phyloP scores from a whole-genome alignment of 2,797 vertebrate species.

The Premnoplex brunnescens region DNA sequence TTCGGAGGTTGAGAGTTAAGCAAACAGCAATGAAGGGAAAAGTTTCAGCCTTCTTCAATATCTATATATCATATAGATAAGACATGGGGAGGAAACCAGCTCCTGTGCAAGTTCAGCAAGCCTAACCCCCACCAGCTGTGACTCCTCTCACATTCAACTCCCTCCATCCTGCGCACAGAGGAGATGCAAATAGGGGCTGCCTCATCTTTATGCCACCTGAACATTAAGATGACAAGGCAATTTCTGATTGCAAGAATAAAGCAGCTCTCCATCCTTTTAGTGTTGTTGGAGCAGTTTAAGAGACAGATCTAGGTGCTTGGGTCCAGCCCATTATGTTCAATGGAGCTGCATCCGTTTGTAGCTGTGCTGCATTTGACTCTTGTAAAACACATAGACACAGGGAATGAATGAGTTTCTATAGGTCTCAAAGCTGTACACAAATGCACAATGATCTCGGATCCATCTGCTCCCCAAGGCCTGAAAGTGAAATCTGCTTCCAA shows the following conservation, averaged over 20 bases:
- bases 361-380: neutral
- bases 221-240: conserved; percentile 36
- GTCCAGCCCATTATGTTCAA: conserved; percentile 47
- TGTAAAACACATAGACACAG: conserved; percentile 14
- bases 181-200: neutral
- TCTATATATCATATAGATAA: neutral
- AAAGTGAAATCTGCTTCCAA: conserved; percentile 68
- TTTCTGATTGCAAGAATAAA: neutral
- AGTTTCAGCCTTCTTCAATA: neutral
- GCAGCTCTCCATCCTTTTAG: neutral
- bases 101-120: neutral
- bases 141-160: neutral
- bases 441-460: conserved; percentile 65
- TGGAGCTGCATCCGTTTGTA: conserved; percentile 18
- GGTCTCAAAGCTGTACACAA: conserved; percentile 52
- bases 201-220: conserved; percentile 43
- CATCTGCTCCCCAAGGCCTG: conserved; percentile 63
- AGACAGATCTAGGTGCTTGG: conserved; percentile 23
- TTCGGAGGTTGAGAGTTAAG: neutral
- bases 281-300: neutral
- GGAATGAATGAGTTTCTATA: conserved; percentile 56
- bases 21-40: neutral
- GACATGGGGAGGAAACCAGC: neutral
- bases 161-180: neutral
- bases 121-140: neutral